Conservation (phyloP, 1,140 invertebrate species). For the Pinna nobilis region DNA sequence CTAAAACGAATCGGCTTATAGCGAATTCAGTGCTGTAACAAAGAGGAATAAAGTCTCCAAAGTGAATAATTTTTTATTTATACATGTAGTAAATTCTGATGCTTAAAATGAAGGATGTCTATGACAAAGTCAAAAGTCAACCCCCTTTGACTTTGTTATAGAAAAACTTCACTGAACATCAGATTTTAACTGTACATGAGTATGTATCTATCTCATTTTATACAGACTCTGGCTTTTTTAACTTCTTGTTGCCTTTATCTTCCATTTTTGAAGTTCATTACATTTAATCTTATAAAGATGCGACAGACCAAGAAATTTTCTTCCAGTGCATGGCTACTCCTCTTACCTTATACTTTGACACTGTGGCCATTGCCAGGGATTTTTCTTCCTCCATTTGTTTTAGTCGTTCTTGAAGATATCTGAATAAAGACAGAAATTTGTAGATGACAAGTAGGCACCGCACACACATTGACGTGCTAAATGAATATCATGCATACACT, state of each 20-base stretch:
- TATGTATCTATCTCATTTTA: not conserved
- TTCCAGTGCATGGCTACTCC: not conserved
- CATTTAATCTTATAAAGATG: not conserved
- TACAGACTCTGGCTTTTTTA: not conserved
- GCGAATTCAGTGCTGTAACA: no score
- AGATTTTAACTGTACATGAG: not conserved
- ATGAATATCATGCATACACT: not conserved
- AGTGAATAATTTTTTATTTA: not conserved
- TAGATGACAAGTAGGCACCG: not conserved
- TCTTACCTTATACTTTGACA: conserved; percentile 75
- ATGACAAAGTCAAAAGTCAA: no score
- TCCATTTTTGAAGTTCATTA: not conserved
- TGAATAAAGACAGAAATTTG: conserved; percentile 28
- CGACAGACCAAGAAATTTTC: no score
- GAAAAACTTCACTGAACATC: no score
- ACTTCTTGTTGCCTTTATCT: not conserved
- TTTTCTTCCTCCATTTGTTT: conserved; percentile 88
- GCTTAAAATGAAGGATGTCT: no score
- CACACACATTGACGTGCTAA: not conserved
- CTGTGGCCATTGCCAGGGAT: conserved; percentile 78
- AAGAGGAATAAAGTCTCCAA: no score
- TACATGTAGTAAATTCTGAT: no score
- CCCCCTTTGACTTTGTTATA: no score
- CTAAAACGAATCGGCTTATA: no score
- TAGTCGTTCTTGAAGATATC: conserved; percentile 83